These are phyloP conservation scores for Aethina tumida DNA, from an alignment of 1,140 invertebrate genomes.

Conservation along the genomic window DNA sequence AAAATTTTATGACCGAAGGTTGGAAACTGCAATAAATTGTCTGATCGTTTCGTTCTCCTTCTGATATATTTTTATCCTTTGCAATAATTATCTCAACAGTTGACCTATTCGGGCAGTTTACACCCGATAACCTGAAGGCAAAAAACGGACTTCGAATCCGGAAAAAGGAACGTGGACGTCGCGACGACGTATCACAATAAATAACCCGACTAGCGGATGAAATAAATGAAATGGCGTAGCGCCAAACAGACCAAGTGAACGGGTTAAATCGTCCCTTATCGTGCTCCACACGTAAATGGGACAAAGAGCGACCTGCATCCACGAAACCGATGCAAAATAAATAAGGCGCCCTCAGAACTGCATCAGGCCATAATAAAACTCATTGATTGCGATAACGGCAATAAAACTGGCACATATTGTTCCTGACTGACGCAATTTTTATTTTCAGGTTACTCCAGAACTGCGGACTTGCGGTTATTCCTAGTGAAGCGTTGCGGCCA, in stretches of 20 bases:
- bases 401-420: slow-evolving; percentile 9
- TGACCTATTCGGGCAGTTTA: too few species aligned
- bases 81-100: too few species aligned
- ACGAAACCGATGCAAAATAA: slow-evolving; percentile 1
- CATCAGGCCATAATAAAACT: too few species aligned
- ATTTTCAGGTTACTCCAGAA: slow-evolving; percentile 40
- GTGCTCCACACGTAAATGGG: slow-evolving; percentile 11
- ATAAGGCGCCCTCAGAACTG: too few species aligned
- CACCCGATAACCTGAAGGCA: too few species aligned
- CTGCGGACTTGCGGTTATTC: slow-evolving; percentile 41
- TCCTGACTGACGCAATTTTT: slow-evolving; percentile 3
- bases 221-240: slow-evolving; percentile 17
- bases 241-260: slow-evolving; percentile 8
- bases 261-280: slow-evolving; percentile 7
- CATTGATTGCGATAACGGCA: slow-evolving; percentile 3
- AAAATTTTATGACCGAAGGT: too few species aligned
- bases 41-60: too few species aligned
- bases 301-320: slow-evolving; percentile 9
- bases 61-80: too few species aligned
- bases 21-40: too few species aligned
- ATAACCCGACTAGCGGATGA: slow-evolving; percentile 17
- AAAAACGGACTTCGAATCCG: slow-evolving; percentile 3
- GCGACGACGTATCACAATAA: slow-evolving; percentile 16
- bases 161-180: slow-evolving; percentile 3
- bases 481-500: slow-evolving; percentile 39